Percentiles rank a stretch among this genome's conserved stretches.
These are phyloP conservation scores for Carassius auratus DNA, from an alignment of 2,113 vertebrate species.

Conservation along the genomic window DNA sequence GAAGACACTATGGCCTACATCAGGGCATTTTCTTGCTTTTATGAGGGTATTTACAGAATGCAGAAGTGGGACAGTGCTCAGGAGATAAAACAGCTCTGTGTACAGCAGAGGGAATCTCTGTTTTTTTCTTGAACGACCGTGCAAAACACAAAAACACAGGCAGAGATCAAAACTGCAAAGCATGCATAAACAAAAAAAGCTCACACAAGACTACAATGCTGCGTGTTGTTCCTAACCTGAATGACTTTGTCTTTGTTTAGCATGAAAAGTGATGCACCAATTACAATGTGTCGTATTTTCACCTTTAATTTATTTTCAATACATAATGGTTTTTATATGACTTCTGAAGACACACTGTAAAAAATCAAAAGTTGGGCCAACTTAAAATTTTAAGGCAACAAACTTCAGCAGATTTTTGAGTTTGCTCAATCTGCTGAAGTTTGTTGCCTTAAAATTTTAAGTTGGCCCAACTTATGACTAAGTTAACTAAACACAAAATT, in stretches of 20 bases:
- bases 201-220: not conserved
- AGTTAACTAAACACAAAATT: too few species aligned
- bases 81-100: slow-evolving; percentile 35
- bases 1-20: slow-evolving; percentile 44
- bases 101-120: slow-evolving; percentile 13
- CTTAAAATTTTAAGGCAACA: too few species aligned
- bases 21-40: slow-evolving; percentile 30
- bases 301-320: not conserved
- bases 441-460: too few species aligned
- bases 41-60: slow-evolving; percentile 44
- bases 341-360: not conserved
- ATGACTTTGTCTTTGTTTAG: not conserved
- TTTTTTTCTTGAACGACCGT: slow-evolving; percentile 10
- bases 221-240: not conserved
- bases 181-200: not conserved
- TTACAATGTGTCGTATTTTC: not conserved
- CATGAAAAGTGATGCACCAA: not conserved
- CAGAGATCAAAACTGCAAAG: slow-evolving; percentile 36
- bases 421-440: too few species aligned
- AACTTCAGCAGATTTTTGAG: too few species aligned
- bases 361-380: too few species aligned
- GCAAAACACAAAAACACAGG: slow-evolving; percentile 15
- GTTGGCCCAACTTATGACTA: too few species aligned
- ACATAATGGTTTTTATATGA: not conserved
- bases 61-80: slow-evolving; percentile 46